Conservation (phyloP, 1,140 invertebrate species). For the Triops cancriformis region DNA sequence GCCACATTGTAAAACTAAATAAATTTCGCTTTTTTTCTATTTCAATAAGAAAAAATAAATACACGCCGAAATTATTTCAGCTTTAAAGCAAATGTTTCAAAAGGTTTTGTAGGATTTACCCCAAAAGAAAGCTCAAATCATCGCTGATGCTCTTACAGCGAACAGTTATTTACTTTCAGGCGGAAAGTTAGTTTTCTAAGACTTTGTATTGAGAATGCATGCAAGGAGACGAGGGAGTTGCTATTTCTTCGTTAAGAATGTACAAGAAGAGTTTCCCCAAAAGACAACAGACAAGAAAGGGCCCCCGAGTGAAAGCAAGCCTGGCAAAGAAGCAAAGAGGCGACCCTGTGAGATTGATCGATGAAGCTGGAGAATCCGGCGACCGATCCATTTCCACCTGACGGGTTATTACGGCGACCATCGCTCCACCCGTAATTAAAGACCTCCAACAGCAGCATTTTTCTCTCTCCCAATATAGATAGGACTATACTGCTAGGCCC, state of each 20-base stretch:
- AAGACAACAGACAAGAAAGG: conserved; percentile 6
- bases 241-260: neutral
- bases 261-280: neutral
- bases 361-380: conserved; percentile 8
- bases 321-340: conserved; percentile 5
- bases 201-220: neutral
- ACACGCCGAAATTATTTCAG: too few relatives aligned
- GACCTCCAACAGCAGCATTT: neutral
- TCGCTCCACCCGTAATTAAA: conserved; percentile 13
- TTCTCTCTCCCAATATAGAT: neutral
- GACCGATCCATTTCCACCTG: conserved; percentile 12
- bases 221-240: neutral
- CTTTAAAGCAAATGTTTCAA: too few relatives aligned
- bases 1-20: too few relatives aligned
- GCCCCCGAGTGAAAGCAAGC: neutral
- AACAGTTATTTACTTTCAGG: neutral
- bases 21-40: too few relatives aligned
- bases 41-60: too few relatives aligned
- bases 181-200: neutral
- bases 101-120: too few relatives aligned
- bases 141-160: neutral
- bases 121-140: neutral
- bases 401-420: conserved; percentile 12
- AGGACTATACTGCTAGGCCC: neutral
- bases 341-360: neutral